Conservation (phyloP, 2,113 vertebrate genomes). For the Labeo rohita region DNA sequence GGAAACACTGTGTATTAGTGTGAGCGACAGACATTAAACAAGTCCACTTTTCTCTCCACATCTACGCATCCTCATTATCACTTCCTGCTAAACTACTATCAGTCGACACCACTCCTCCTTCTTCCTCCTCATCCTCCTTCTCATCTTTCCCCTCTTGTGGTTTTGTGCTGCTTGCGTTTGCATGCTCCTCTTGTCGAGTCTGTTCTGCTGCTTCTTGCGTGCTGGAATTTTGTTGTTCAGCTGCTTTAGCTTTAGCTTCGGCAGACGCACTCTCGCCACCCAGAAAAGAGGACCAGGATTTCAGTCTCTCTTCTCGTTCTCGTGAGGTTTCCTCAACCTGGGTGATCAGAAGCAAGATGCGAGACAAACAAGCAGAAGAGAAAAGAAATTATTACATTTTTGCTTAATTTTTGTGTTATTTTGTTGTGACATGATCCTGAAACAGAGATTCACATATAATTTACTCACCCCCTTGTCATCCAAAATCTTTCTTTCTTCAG, state of each 20-base stretch:
- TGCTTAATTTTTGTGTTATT: background rate
- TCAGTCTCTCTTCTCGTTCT: slow-evolving; percentile 93
- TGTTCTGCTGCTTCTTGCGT: slow-evolving; percentile 23
- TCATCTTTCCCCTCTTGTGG: background rate
- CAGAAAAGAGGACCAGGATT: slow-evolving; percentile 87
- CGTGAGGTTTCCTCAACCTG: slow-evolving; percentile 94
- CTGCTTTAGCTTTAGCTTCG: slow-evolving; percentile 34
- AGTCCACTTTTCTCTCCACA: slow-evolving; percentile 17
- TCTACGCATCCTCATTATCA: slow-evolving; percentile 80
- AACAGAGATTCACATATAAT: too few relatives aligned
- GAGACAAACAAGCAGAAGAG: background rate
- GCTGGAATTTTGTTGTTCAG: slow-evolving; percentile 35
- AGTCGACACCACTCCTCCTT: slow-evolving; percentile 77
- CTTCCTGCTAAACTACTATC: slow-evolving; percentile 90
- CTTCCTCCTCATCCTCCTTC: slow-evolving; percentile 60
- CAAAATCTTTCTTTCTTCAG: too few relatives aligned
- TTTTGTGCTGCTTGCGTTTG: background rate
- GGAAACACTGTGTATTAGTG: background rate
- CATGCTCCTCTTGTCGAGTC: background rate
- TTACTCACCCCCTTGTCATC: too few relatives aligned
- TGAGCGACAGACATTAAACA: slow-evolving; percentile 3
- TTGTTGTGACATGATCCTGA: background rate
- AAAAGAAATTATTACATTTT: background rate
- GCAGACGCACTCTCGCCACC: slow-evolving; percentile 59
- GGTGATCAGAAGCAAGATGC: background rate